Evolutionary conservation across 2,113 vertebrate species (phyloP).

Genomic region (Cisticola juncidis): DNA sequence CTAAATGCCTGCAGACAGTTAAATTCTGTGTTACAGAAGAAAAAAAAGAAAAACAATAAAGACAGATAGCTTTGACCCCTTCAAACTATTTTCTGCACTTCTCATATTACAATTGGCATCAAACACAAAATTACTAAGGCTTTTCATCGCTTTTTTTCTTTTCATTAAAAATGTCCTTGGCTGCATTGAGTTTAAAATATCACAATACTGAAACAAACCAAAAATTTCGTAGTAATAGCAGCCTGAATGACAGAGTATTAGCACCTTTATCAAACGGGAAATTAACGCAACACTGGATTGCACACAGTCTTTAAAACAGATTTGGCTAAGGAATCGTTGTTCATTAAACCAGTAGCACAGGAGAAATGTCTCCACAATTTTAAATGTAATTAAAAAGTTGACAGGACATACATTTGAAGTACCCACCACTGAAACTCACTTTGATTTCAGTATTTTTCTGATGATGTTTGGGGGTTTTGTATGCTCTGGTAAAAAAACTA

Average conservation of each 20-base stretch:
- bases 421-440: neutral
- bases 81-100: conserved; percentile 34
- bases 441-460: neutral
- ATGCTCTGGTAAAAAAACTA: neutral
- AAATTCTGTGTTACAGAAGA: neutral
- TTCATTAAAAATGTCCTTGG: conserved; percentile 45
- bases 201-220: neutral
- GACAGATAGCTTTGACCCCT: neutral
- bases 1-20: neutral
- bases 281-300: neutral
- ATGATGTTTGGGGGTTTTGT: neutral
- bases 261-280: neutral
- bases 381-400: neutral
- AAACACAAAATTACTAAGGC: neutral
- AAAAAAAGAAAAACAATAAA: neutral
- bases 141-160: neutral
- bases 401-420: neutral
- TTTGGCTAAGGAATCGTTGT: neutral
- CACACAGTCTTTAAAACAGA: neutral
- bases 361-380: neutral
- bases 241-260: neutral
- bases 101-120: conserved; percentile 9
- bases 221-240: conserved; percentile 9
- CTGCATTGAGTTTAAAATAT: conserved; percentile 9
- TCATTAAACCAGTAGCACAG: neutral